Conservation (phyloP, 1,140 invertebrate genomes). For the Anoplolepis gracilipes region DNA sequence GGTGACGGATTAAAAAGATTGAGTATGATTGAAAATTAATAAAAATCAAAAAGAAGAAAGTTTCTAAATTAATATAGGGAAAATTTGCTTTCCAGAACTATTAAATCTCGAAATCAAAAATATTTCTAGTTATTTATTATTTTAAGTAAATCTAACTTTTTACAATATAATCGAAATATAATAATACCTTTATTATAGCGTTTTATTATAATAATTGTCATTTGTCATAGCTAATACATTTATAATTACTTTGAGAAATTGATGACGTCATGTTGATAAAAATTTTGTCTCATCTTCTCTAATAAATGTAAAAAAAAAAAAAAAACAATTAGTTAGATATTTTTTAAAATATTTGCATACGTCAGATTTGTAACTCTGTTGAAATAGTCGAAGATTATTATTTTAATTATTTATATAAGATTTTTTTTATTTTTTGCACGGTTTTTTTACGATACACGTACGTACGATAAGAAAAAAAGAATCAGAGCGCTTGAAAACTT, state of each 20-base stretch:
- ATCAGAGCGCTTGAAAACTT: constrained; percentile 25
- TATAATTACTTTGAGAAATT: neutral
- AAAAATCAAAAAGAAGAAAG: neutral
- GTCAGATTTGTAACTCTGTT: neutral
- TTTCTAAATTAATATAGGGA: neutral
- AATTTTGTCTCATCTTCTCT: neutral
- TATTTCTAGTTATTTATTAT: neutral
- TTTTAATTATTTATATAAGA: neutral
- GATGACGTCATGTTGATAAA: neutral
- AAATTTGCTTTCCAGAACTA: no score
- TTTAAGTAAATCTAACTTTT: constrained; percentile 16
- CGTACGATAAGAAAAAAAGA: neutral
- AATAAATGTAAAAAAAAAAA: neutral
- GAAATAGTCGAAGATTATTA: neutral
- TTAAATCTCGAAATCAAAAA: no score
- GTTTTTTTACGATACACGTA: neutral
- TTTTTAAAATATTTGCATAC: neutral
- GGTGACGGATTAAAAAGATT: neutral
- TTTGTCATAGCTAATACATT: neutral
- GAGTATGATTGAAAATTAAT: neutral
- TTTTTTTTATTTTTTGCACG: neutral
- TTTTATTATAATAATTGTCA: neutral
- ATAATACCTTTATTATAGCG: no score
- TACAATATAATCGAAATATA: neutral
- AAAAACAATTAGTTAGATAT: neutral